These are phyloP conservation scores for Merops nubicus DNA, from an alignment of 2,113 vertebrate species.

Conservation along the genomic window DNA sequence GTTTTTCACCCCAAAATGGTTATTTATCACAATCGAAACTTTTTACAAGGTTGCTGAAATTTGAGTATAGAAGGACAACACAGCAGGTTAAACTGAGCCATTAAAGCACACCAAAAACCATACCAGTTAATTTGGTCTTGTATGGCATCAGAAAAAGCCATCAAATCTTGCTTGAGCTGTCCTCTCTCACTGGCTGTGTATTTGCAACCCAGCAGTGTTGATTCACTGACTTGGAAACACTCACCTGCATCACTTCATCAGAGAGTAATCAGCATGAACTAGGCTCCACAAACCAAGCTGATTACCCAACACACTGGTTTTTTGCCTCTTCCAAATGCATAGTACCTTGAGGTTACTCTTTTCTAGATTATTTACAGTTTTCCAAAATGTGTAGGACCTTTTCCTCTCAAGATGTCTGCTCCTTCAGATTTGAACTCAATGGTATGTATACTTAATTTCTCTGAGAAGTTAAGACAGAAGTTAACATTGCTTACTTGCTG, in stretches of 20 bases:
- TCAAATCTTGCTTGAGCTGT: neutral
- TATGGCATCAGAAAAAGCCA: neutral
- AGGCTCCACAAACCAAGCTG: neutral
- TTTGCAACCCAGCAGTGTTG: neutral
- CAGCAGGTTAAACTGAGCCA: neutral
- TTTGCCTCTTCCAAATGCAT: neutral
- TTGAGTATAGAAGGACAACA: neutral
- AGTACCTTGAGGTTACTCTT: neutral
- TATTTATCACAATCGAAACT: neutral
- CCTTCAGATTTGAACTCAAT: neutral
- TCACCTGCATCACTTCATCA: neutral
- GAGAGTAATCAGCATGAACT: neutral
- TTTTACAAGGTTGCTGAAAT: neutral
- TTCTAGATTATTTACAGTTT: neutral
- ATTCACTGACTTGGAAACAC: neutral
- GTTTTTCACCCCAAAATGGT: neutral
- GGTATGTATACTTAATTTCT: neutral
- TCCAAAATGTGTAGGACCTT: neutral
- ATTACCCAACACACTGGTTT: neutral
- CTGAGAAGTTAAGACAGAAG: neutral
- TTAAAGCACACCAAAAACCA: neutral
- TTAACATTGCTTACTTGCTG: slow-evolving; percentile 84
- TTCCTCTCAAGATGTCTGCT: neutral
- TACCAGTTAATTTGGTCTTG: neutral
- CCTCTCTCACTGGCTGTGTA: neutral